Percentiles rank a stretch among this genome's conserved stretches.
Conservation (phyloP, 1,140 invertebrate genomes). For the Monomorium pharaonis region DNA sequence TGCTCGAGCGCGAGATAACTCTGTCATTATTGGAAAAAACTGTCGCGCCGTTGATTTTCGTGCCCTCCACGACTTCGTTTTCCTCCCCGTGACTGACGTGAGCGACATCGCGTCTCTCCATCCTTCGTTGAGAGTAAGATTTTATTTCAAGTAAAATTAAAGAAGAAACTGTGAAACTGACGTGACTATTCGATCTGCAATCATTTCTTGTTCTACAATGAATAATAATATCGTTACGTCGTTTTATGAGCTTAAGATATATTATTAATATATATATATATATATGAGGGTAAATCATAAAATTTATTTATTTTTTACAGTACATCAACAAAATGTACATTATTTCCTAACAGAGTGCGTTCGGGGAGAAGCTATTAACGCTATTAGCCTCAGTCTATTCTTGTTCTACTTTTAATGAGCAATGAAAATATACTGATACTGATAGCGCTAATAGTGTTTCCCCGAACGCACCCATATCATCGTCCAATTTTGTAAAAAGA, state of each 20-base stretch:
- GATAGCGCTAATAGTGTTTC: no score
- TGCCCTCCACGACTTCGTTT: background rate
- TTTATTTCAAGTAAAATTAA: background rate
- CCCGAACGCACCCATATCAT: no score
- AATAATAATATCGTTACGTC: background rate
- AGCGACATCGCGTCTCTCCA: background rate
- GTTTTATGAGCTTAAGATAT: background rate
- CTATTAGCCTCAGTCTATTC: no score
- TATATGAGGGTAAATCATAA: background rate
- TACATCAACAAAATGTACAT: no score
- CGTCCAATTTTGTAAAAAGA: no score
- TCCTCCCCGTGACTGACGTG: background rate
- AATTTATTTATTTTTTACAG: no score
- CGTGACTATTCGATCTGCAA: background rate
- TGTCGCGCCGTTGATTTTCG: conserved; percentile 23
- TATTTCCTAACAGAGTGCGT: no score
- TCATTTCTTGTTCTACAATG: background rate
- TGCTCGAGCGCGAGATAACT: conserved; percentile 1
- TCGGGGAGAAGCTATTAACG: no score
- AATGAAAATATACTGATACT: no score
- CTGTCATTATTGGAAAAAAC: conserved; percentile 5
- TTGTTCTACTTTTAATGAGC: no score
- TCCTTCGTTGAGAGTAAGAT: conserved; percentile 15
- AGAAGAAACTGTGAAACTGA: background rate
- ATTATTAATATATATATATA: no score